Base-by-base conservation (phyloP, 2,797 vertebrate species). In the Rhadinocentrus ornatus region DNA sequence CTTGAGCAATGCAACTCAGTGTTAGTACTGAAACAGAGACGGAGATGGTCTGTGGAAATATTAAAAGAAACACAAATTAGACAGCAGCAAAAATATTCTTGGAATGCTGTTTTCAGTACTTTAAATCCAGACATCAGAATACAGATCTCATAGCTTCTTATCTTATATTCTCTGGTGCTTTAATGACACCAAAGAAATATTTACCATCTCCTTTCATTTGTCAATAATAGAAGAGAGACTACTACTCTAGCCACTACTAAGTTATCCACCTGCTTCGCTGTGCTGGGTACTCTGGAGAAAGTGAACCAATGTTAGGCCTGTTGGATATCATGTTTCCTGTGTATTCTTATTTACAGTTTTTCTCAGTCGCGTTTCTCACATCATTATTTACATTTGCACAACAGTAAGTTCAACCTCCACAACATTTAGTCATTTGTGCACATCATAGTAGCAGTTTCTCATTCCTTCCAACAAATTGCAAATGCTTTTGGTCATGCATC, bases 1-100 rank as follows among this genome's bases (percentile, higher is more conserved):
- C 98, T 90, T 98, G 93, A 75, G 97, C 97, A 18, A 99, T 99
- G 91, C 97, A 98, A 86, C 97, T 98, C 75, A 99, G 94, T 0
- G 98, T 99, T 71, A 99, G 91, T 15, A 99, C 98, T 6, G 98
- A 99, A 58, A 99, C 97, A 3, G 97, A 98, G 41, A 99, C 97
- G 0, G 98, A 98, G 84, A 98, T 96, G 1, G 97, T 99, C 97
- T 99, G 85, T 48, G 73, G 71, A 69, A 61, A 13, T 74, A 61
- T 11, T 57, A 31, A 53, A 62, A 82, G 53, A 75, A 78, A 50
- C 22, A 53, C 6, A 31, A 53, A 35, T 41, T 39, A 12, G 22
- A 26, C 16, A 52, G 16, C 53, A 50, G 11, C 6, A 15, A 62
- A 11, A 5, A 12, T 24, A 20, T 61, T 37, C 12, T 56, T 18